Evolutionary conservation across 2,888 invertebrate genomes (phyloP).

Genomic region (Rotaria sp.): DNA sequence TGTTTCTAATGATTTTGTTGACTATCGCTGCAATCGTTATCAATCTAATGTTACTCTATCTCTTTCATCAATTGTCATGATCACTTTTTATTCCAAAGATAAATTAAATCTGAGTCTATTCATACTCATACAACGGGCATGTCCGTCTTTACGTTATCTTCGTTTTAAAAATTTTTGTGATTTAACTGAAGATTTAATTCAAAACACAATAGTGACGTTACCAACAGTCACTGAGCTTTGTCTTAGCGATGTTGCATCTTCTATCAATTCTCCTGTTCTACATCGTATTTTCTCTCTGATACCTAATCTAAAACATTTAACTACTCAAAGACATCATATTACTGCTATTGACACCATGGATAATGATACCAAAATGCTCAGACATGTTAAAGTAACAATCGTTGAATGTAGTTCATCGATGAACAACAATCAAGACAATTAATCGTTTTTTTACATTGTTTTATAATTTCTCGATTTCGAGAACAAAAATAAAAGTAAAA

Average conservation of each 20-base stretch:
- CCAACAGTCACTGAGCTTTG: background rate
- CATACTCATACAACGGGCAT: background rate
- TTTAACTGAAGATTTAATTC: background rate
- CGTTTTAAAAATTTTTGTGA: background rate
- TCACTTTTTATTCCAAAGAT: background rate
- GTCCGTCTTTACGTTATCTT: background rate
- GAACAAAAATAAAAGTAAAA: no score
- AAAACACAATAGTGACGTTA: background rate
- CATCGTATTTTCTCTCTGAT: background rate
- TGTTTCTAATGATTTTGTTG: background rate
- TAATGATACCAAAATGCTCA: background rate
- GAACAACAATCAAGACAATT: background rate
- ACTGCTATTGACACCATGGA: background rate
- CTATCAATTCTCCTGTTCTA: background rate
- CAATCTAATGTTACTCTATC: background rate
- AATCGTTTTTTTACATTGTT: no score
- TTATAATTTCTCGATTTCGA: no score
- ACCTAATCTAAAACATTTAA: slow-evolving; percentile 6
- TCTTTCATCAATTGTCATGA: background rate
- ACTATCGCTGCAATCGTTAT: background rate
- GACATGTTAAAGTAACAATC: background rate
- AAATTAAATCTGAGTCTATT: background rate
- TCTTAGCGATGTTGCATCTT: background rate
- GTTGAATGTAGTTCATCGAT: background rate
- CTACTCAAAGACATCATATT: background rate